Evolutionary conservation across 1,140 invertebrate genomes (phyloP).

Genomic region (Eurytemora carolleeae): DNA sequence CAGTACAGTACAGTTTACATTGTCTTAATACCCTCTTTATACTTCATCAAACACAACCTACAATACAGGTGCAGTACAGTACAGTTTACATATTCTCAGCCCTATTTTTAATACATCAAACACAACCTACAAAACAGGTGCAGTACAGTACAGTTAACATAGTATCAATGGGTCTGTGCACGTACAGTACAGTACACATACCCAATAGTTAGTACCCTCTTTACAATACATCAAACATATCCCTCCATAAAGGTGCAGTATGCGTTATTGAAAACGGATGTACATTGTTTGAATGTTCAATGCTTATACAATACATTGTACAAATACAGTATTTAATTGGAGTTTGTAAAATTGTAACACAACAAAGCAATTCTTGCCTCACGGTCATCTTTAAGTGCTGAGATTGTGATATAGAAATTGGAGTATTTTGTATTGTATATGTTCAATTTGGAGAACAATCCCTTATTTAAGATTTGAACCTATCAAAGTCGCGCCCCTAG

Average conservation of each 20-base stretch:
- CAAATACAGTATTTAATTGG: no score
- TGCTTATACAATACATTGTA: no score
- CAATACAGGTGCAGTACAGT: neutral
- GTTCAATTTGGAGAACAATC: no score
- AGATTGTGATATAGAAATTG: no score
- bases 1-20: neutral
- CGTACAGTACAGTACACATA: neutral
- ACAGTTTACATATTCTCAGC: neutral
- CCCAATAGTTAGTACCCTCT: neutral
- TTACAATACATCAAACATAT: neutral
- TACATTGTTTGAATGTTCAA: no score
- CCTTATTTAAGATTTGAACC: no score
- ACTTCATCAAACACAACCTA: neutral
- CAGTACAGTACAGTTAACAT: neutral
- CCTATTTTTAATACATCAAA: neutral
- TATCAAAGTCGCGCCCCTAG: no score
- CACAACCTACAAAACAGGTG: neutral
- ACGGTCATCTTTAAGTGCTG: no score
- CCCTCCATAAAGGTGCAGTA: neutral
- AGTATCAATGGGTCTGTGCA: neutral
- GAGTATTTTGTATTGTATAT: no score
- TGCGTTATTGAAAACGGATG: no score
- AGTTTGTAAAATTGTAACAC: no score
- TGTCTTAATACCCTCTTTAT: neutral
- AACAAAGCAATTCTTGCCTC: no score